Evolutionary conservation across 92 coral and sea anemone species (phyloP).

Genomic region (Phymanthus crucifer): DNA sequence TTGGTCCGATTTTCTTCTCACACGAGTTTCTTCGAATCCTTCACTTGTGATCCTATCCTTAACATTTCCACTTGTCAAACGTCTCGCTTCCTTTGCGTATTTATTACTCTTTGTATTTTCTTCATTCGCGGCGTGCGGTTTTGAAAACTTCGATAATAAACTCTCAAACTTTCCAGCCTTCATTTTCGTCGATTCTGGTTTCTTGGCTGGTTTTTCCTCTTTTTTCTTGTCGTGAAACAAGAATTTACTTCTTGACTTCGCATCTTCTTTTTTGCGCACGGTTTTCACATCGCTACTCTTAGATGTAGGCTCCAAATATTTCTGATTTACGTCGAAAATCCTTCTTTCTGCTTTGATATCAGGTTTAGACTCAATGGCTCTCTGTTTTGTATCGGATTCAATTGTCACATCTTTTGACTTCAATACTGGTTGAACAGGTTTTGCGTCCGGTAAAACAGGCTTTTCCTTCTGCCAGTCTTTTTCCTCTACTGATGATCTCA

Average conservation of each 20-base stretch:
- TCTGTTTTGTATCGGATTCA: neutral
- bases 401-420: neutral
- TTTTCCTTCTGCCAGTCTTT: neutral
- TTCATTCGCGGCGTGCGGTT: neutral
- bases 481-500: neutral
- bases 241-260: neutral
- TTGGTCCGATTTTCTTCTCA: conserved; percentile 3
- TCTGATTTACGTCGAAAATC: neutral
- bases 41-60: neutral
- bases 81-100: neutral
- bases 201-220: neutral
- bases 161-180: conserved; percentile 5
- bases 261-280: neutral
- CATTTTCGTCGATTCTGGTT: neutral
- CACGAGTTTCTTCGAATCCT: neutral
- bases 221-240: neutral
- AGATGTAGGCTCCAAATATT: neutral
- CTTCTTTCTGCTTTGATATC: neutral
- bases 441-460: neutral
- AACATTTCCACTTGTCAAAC: neutral
- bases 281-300: neutral
- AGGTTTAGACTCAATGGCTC: neutral
- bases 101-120: neutral
- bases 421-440: neutral
- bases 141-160: conserved; percentile 12